Conservation (phyloP, 2,113 vertebrate species). For the Sebastes fasciatus region DNA sequence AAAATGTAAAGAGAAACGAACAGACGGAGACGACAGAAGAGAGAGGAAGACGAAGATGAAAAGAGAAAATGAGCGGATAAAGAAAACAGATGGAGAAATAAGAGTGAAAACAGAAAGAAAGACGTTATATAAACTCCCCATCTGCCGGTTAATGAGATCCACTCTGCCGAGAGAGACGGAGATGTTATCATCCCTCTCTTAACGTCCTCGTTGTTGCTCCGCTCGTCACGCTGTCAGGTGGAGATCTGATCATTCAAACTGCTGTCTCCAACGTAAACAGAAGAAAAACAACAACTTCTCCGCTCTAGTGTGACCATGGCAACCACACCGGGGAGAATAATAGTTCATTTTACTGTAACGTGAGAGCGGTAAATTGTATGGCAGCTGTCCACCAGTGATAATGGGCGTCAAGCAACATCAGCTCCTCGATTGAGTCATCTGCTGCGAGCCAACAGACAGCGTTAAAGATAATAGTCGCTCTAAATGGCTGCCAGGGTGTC, state of each 20-base stretch:
- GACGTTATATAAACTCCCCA: slow-evolving; percentile 50
- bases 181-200: slow-evolving; percentile 20
- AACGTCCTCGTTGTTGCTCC: slow-evolving; percentile 2
- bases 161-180: slow-evolving; percentile 16
- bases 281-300: background rate
- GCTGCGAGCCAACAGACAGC: slow-evolving; percentile 1
- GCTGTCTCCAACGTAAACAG: no score
- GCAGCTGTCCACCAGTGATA: slow-evolving; percentile 62
- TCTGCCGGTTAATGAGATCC: slow-evolving; percentile 45
- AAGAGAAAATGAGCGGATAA: background rate
- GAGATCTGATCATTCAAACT: slow-evolving; percentile 3
- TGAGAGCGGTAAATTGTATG: slow-evolving; percentile 21
- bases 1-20: slow-evolving; percentile 58
- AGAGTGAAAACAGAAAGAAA: slow-evolving; percentile 9
- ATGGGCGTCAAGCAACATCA: slow-evolving; percentile 40
- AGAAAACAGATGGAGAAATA: slow-evolving; percentile 54
- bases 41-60: background rate
- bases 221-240: slow-evolving; percentile 14
- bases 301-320: slow-evolving; percentile 7
- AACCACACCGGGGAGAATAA: slow-evolving; percentile 7
- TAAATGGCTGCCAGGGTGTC: slow-evolving; percentile 38
- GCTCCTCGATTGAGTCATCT: slow-evolving; percentile 18
- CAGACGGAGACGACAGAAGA: slow-evolving; percentile 25
- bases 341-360: slow-evolving; percentile 14
- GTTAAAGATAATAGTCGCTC: slow-evolving; percentile 42